Evolutionary conservation across 1,140 invertebrate species (phyloP).

Genomic region (Wasmannia auropunctata): DNA sequence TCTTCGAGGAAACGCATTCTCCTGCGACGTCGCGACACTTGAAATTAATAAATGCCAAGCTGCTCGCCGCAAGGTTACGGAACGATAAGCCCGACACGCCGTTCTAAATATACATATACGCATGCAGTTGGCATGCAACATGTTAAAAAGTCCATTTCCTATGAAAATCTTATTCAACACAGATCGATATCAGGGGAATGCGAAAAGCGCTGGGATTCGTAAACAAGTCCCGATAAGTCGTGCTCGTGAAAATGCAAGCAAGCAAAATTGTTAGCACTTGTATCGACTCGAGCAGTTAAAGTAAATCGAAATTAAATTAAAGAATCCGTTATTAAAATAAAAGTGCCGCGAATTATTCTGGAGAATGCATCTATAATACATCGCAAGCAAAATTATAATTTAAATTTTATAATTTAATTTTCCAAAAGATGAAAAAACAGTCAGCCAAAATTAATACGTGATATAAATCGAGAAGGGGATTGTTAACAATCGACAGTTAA

Average conservation of each 20-base stretch:
- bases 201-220: not conserved
- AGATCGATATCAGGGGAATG: not conserved
- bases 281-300: not conserved
- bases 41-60: conserved; percentile 47
- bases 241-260: not conserved
- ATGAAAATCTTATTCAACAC: conserved; percentile 42
- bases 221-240: not conserved
- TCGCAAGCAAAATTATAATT: not conserved
- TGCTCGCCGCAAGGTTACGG: conserved; percentile 25
- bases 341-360: not conserved
- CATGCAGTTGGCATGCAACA: not conserved
- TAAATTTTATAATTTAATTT: no score
- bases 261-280: not conserved
- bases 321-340: not conserved
- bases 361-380: not conserved
- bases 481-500: not conserved
- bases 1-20: not conserved
- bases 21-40: not conserved
- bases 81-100: conserved; percentile 27
- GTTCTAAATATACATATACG: conserved; percentile 26
- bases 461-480: not conserved
- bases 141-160: conserved; percentile 19
- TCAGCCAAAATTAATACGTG: not conserved
- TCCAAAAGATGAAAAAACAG: not conserved
- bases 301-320: not conserved